phyloP scores from a whole-genome alignment of 2,113 vertebrate species.

The Caloenas nicobarica region DNA sequence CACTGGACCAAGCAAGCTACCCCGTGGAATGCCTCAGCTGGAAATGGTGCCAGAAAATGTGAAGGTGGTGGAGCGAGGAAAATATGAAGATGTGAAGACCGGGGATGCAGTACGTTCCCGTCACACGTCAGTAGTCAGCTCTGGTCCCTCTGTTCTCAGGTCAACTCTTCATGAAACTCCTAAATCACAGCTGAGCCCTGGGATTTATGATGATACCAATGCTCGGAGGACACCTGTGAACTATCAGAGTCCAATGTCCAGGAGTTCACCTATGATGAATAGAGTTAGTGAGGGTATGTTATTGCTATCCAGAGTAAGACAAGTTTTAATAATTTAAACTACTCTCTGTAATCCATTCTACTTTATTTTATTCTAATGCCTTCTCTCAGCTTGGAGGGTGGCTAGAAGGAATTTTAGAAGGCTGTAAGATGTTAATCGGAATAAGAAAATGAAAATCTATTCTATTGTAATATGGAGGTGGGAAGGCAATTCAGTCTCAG shows the following conservation, averaged over 20 bases:
- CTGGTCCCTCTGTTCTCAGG: conserved; percentile 91
- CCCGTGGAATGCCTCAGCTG: conserved; percentile 85
- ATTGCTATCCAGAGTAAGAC: background rate
- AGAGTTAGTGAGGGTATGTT: conserved; percentile 85
- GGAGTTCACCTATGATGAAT: conserved; percentile 92
- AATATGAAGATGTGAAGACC: conserved; percentile 91
- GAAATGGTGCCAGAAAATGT: conserved; percentile 84
- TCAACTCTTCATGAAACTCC: conserved; percentile 92
- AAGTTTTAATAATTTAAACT: background rate
- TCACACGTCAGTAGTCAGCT: conserved; percentile 94
- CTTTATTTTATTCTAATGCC: background rate
- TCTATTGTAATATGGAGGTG: background rate
- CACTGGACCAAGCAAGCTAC: conserved; percentile 88
- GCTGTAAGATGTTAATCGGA: background rate
- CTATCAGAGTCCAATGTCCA: conserved; percentile 87
- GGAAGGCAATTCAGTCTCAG: background rate
- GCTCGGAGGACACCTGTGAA: conserved; percentile 93
- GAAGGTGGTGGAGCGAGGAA: conserved; percentile 84
- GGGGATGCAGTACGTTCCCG: conserved; percentile 82
- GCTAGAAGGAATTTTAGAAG: background rate
- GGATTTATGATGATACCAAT: conserved; percentile 92
- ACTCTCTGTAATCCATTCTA: background rate
- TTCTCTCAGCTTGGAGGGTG: background rate
- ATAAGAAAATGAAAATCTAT: background rate
- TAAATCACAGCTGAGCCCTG: conserved; percentile 93